These are phyloP conservation scores for Eriocheir sinensis DNA, from an alignment of 1,140 invertebrate species.

Conservation along the genomic window DNA sequence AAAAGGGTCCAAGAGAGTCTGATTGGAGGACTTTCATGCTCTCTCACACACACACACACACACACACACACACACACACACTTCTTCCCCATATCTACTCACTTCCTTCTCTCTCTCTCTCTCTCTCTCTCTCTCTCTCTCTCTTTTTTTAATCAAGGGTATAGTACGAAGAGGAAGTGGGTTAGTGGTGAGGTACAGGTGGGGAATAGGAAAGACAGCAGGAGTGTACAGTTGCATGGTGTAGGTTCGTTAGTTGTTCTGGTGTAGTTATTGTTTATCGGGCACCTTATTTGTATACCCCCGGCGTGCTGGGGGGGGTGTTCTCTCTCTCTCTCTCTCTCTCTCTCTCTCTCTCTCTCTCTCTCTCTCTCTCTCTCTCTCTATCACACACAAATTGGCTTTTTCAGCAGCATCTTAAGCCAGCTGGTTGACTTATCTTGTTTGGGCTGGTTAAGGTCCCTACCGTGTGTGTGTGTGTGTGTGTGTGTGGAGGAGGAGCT, in stretches of 20 bases:
- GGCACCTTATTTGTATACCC: no score
- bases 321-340: not conserved
- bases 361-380: conserved; percentile 35
- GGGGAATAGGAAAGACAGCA: not conserved
- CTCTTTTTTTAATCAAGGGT: no score
- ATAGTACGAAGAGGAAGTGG: not conserved
- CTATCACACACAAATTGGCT: not conserved
- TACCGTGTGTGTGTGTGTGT: not conserved
- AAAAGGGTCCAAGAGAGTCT: no score
- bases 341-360: not conserved
- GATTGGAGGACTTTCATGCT: no score
- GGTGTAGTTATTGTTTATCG: no score
- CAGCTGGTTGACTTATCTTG: not conserved
- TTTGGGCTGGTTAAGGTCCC: not conserved
- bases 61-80: no score
- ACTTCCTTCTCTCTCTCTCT: no score
- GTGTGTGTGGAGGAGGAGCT: no score
- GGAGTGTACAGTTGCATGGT: not conserved
- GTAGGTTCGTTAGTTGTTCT: no score
- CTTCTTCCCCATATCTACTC: no score
- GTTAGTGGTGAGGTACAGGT: not conserved
- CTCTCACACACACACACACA: no score
- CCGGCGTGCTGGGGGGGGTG: not conserved
- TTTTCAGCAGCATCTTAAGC: not conserved
- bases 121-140: no score